Percentiles rank a stretch among this genome's conserved stretches.
Evolutionary conservation across 2,797 vertebrate genomes (phyloP).

Genomic region (Malurus splendens): DNA sequence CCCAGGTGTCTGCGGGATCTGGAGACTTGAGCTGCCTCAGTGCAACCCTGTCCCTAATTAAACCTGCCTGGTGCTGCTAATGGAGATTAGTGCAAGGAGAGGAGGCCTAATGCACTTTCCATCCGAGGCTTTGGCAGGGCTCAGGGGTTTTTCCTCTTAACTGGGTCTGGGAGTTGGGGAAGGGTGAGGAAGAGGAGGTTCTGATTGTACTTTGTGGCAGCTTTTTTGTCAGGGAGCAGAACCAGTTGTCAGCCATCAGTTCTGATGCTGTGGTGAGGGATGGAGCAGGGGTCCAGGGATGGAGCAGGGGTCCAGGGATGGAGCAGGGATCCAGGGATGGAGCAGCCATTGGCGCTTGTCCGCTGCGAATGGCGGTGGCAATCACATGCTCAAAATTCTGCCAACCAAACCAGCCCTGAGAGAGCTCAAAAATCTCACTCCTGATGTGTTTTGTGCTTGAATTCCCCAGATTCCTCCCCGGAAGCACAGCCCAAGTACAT

Average conservation of each 20-base stretch:
- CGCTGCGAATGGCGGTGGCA: rapidly evolving
- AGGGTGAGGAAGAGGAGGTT: not conserved
- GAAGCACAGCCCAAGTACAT: conserved; percentile 93
- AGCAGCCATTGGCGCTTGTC: rapidly evolving
- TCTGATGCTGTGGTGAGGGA: rapidly evolving
- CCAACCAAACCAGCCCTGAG: rapidly evolving
- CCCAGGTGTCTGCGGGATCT: not conserved
- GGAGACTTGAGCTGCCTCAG: not conserved
- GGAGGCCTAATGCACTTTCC: not conserved
- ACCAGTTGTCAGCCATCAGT: rapidly evolving
- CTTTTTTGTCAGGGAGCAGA: not conserved
- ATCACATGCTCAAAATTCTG: rapidly evolving
- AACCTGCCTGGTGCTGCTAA: not conserved
- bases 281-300: not conserved
- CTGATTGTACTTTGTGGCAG: rapidly evolving
- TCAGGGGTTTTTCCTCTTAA: not conserved
- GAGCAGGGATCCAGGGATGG: not conserved
- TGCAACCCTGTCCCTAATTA: not conserved
- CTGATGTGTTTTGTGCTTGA: not conserved
- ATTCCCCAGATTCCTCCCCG: conserved; percentile 72
- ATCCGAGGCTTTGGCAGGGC: not conserved
- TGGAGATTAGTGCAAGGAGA: not conserved
- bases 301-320: not conserved
- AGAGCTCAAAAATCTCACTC: not conserved
- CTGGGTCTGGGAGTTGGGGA: not conserved